A percentile compares a stretch with the other conserved stretches of the same genome.
Evolutionary conservation across 2,113 vertebrate genomes (phyloP).

Genomic region (Amblyornis subalaris): DNA sequence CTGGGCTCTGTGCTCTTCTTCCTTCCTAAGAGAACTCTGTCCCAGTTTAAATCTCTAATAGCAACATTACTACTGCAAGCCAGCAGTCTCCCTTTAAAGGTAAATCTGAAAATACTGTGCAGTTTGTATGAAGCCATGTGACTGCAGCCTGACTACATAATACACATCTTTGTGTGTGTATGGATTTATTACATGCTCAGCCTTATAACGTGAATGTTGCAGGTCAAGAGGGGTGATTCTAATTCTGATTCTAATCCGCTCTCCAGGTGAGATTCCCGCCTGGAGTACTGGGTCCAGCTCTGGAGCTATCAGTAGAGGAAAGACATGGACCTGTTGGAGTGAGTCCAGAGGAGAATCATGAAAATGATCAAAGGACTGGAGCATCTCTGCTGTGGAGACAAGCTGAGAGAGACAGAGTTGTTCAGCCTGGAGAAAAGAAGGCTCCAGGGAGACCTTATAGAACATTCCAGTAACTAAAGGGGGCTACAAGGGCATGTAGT

Average conservation of each 20-base stretch:
- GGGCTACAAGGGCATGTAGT: accelerated
- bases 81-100: neutral
- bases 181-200: neutral
- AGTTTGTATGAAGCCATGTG: neutral
- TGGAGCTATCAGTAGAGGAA: neutral
- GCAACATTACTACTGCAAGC: neutral
- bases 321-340: neutral
- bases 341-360: neutral
- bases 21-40: neutral
- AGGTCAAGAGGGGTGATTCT: neutral
- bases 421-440: neutral
- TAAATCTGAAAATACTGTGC: neutral
- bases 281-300: neutral
- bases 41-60: neutral
- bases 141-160: neutral
- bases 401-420: neutral
- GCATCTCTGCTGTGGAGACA: neutral
- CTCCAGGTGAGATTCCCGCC: neutral
- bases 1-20: neutral
- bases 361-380: neutral
- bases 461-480: neutral
- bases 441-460: accelerated
- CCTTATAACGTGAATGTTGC: neutral
- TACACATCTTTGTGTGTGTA: neutral
- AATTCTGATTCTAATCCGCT: neutral